Evolutionary conservation across 2,113 vertebrate genomes (phyloP).

Genomic region (Antechinus stuartii): DNA sequence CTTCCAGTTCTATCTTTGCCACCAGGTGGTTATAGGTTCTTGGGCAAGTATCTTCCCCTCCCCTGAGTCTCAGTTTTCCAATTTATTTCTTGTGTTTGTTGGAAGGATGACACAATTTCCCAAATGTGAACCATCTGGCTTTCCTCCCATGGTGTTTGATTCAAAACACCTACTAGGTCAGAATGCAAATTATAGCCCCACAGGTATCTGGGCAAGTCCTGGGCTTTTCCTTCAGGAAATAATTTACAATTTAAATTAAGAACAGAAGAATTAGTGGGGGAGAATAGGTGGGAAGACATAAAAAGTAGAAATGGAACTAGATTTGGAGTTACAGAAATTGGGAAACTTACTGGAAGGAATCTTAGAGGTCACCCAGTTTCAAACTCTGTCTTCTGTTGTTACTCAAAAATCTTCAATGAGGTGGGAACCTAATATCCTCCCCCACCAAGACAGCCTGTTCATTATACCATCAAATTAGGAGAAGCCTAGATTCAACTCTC

Average conservation of each 20-base stretch:
- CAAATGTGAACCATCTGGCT: too few species aligned
- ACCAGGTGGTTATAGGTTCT: too few species aligned
- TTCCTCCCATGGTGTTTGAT: not conserved
- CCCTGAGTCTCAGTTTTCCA: too few species aligned
- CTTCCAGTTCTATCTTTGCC: too few species aligned
- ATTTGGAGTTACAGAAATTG: not conserved
- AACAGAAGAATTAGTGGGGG: not conserved
- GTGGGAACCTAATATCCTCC: not conserved
- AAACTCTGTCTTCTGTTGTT: not conserved
- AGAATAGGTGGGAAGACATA: not conserved
- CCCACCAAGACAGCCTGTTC: not conserved
- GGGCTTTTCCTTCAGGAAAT: not conserved
- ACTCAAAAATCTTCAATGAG: not conserved
- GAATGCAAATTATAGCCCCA: not conserved
- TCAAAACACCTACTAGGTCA: not conserved
- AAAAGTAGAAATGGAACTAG: not conserved
- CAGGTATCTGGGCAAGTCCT: not conserved
- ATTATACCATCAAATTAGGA: not conserved
- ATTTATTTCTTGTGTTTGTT: too few species aligned
- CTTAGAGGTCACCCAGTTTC: not conserved
- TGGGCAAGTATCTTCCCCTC: too few species aligned
- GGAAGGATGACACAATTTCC: too few species aligned
- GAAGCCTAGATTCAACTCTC: not conserved
- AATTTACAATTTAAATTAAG: not conserved
- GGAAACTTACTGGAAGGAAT: not conserved